A percentile compares a stretch with the other conserved stretches of the same genome.
These are phyloP conservation scores for Gambelia wislizenii DNA, from an alignment of 2,797 vertebrate genomes.

Conservation along the genomic window DNA sequence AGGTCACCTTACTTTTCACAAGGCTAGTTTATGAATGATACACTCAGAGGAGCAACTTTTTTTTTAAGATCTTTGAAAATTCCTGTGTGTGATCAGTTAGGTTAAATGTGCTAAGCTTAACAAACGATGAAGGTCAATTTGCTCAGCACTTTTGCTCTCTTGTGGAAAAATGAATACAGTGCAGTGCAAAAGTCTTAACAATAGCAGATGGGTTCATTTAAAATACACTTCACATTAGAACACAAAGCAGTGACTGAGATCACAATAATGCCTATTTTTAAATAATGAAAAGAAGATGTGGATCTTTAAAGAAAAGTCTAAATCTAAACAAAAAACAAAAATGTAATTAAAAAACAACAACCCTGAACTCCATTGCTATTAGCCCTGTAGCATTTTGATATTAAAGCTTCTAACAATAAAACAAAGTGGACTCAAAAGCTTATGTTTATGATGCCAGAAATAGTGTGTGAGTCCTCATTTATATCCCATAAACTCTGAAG, in stretches of 20 bases:
- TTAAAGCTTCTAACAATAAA: background rate
- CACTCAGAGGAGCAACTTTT: conserved; percentile 23
- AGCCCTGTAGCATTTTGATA: background rate
- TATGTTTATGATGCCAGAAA: too few relatives aligned
- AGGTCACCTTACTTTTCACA: conserved; percentile 33
- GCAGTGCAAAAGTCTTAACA: background rate
- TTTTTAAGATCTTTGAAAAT: conserved; percentile 10
- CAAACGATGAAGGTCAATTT: background rate
- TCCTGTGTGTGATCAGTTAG: background rate
- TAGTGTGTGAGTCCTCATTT: background rate
- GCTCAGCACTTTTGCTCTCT: conserved; percentile 59
- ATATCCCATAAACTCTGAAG: background rate
- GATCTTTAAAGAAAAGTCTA: background rate
- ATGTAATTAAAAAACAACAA: background rate
- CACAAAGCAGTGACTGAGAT: background rate
- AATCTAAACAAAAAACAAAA: background rate
- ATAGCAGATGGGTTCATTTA: background rate
- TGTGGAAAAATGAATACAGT: conserved; percentile 51
- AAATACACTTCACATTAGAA: background rate
- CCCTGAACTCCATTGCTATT: background rate
- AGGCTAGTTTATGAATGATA: conserved; percentile 44
- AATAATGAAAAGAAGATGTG: background rate
- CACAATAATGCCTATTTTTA: background rate
- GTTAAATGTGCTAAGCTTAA: background rate
- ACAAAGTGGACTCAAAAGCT: background rate